phyloP scores from a whole-genome alignment of 2,888 invertebrate genomes.

The Adineta ricciae region DNA sequence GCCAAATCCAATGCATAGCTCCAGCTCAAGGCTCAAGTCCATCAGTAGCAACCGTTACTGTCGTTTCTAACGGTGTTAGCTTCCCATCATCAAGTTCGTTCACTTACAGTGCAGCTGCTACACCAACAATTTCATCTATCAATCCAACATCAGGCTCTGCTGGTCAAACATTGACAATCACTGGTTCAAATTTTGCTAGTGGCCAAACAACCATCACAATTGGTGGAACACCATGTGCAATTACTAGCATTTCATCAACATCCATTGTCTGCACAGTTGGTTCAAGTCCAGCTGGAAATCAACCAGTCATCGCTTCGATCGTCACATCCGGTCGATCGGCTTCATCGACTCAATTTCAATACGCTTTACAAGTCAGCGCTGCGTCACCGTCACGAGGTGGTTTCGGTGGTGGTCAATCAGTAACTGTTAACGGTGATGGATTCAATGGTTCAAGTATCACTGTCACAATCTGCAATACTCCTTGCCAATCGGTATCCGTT shows the following conservation, averaged over 20 bases:
- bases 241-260: conserved; percentile 2
- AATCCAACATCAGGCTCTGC: conserved; percentile 10
- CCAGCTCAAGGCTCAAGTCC: conserved; percentile 29
- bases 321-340: not conserved
- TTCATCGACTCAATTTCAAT: not conserved
- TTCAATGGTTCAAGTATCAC: conserved; percentile 15
- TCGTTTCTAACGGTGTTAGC: not conserved
- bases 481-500: not conserved
- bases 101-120: conserved; percentile 1
- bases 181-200: conserved; percentile 16
- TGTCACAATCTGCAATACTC: not conserved
- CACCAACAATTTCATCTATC: not conserved
- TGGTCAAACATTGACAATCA: not conserved
- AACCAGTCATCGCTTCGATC: not conserved
- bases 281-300: conserved; percentile 15
- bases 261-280: conserved; percentile 22
- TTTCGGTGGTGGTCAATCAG: conserved; percentile 6
- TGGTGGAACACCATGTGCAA: not conserved
- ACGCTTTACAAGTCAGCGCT: not conserved
- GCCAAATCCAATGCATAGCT: not conserved
- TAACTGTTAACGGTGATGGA: conserved; percentile 23
- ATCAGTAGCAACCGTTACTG: not conserved
- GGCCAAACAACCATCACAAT: conserved; percentile 14
- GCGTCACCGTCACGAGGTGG: not conserved
- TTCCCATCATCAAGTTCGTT: not conserved